phyloP scores from a whole-genome alignment of 2,797 vertebrate genomes.

The Pteronotus mesoamericanus region DNA sequence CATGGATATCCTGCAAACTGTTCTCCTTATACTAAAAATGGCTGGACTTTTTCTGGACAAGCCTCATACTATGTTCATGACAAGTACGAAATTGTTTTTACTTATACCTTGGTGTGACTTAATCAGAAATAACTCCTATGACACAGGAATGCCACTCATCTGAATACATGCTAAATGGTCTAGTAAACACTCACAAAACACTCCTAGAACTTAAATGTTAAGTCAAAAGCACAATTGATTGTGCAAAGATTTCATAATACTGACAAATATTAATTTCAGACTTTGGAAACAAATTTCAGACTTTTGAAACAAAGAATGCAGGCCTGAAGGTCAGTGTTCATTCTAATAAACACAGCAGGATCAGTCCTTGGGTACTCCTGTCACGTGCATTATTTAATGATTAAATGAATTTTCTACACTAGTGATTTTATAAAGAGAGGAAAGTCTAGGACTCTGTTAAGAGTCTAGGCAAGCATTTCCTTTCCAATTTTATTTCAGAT shows the following conservation, averaged over 20 bases:
- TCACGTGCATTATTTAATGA: neutral
- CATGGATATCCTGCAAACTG: neutral
- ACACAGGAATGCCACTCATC: neutral
- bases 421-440: slow-evolving; percentile 13
- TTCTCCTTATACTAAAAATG: neutral
- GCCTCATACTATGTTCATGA: neutral
- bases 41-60: neutral
- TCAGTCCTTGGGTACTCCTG: neutral
- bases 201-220: neutral
- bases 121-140: neutral
- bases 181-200: neutral
- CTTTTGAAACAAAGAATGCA: neutral
- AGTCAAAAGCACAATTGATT: neutral
- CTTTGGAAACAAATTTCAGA: slow-evolving; percentile 35
- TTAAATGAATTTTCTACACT: slow-evolving; percentile 42
- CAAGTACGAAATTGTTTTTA: neutral
- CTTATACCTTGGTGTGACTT: neutral
- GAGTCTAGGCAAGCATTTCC: slow-evolving; percentile 27
- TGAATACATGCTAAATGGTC: neutral
- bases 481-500: slow-evolving; percentile 53
- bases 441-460: neutral
- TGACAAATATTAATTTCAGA: slow-evolving; percentile 30
- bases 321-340: neutral
- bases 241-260: slow-evolving; percentile 1
- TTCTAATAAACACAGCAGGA: neutral